Conservation (phyloP, 1,140 invertebrate species). For the Ceratoteleas bidentatus region DNA sequence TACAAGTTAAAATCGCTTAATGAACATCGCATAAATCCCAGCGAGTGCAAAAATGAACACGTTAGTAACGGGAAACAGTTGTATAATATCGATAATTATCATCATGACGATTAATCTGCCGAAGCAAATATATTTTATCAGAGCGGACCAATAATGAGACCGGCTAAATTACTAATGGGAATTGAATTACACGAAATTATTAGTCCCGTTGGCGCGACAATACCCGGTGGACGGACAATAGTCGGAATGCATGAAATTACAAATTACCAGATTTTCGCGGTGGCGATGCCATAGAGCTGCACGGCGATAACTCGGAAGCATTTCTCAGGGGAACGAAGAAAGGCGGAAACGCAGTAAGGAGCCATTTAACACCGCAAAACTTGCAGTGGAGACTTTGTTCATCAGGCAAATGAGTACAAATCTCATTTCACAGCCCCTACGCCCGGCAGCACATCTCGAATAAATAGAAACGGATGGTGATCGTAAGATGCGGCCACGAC, state of each 20-base stretch:
- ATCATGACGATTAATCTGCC: slow-evolving; percentile 53
- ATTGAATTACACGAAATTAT: slow-evolving; percentile 70
- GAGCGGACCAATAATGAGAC: slow-evolving; percentile 60
- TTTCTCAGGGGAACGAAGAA: slow-evolving; percentile 62
- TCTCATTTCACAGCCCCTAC: slow-evolving; percentile 68
- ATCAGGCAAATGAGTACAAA: slow-evolving; percentile 72
- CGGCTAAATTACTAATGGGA: slow-evolving; percentile 68
- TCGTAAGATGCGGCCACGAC: slow-evolving; percentile 55
- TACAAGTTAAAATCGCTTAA: slow-evolving; percentile 39
- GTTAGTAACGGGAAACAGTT: slow-evolving; percentile 41
- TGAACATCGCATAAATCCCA: slow-evolving; percentile 38
- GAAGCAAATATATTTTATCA: slow-evolving; percentile 55
- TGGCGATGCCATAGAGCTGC: slow-evolving; percentile 42
- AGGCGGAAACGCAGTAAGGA: slow-evolving; percentile 63
- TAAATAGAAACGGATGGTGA: slow-evolving; percentile 71
- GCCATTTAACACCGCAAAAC: slow-evolving; percentile 69
- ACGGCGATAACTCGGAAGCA: slow-evolving; percentile 61
- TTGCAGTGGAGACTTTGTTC: slow-evolving; percentile 68
- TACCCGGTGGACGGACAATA: slow-evolving; percentile 65
- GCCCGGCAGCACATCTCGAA: slow-evolving; percentile 56
- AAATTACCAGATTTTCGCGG: slow-evolving; percentile 65
- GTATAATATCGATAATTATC: slow-evolving; percentile 61
- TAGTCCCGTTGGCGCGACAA: slow-evolving; percentile 66
- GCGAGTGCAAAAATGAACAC: slow-evolving; percentile 15
- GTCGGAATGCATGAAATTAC: slow-evolving; percentile 66